A percentile compares a stretch with the other conserved stretches of the same genome.
Evolutionary conservation across 2,113 vertebrate species (phyloP).

Genomic region (Sinocyclocheilus rhinocerous): DNA sequence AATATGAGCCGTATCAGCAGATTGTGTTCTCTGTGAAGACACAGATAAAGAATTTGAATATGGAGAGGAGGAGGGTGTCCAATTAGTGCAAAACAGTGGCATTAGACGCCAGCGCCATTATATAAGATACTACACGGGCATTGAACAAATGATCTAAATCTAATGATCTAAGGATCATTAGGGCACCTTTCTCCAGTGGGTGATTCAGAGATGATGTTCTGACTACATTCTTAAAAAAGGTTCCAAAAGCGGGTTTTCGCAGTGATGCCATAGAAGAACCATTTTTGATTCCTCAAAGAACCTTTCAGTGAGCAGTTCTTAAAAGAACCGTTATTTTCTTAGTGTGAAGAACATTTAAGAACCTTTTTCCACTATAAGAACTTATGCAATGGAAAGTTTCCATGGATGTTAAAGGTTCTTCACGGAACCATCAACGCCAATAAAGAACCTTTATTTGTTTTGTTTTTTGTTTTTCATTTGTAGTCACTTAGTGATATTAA

Average conservation of each 20-base stretch:
- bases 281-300: background rate
- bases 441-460: background rate
- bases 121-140: background rate
- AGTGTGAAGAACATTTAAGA: too few relatives aligned
- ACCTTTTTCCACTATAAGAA: background rate
- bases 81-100: conserved; percentile 40
- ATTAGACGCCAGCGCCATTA: conserved; percentile 4
- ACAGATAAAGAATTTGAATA: conserved; percentile 44
- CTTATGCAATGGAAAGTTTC: background rate
- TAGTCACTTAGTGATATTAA: background rate
- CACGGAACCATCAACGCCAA: background rate
- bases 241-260: background rate
- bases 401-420: background rate
- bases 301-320: too few relatives aligned
- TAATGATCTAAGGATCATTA: background rate
- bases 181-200: background rate
- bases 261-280: background rate
- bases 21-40: conserved; percentile 28
- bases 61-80: conserved; percentile 22
- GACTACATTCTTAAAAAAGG: background rate
- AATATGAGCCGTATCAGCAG: conserved; percentile 33
- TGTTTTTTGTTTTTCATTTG: too few relatives aligned
- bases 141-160: background rate
- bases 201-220: background rate
- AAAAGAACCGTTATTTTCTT: background rate